phyloP scores from a whole-genome alignment of 2,888 invertebrate genomes.

The Camptogramma bilineatum region DNA sequence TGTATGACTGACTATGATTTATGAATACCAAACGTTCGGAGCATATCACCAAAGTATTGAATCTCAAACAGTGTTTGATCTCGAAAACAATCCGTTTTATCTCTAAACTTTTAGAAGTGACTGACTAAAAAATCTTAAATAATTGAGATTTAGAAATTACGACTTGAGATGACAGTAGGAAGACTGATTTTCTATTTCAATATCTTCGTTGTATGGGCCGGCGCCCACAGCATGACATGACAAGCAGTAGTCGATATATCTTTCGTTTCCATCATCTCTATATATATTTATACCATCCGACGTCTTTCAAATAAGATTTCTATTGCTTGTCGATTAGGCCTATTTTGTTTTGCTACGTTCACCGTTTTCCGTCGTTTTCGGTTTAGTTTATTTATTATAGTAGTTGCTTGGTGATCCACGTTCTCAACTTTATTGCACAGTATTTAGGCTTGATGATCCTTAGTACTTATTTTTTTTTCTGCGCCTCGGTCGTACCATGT shows the following conservation, averaged over 20 bases:
- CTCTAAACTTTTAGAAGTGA: too few species aligned
- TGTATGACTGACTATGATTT: too few species aligned
- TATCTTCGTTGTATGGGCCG: background rate
- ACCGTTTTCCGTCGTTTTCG: background rate
- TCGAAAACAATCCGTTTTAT: too few species aligned
- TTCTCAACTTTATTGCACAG: background rate
- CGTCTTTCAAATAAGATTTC: background rate
- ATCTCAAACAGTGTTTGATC: too few species aligned
- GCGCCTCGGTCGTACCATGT: background rate
- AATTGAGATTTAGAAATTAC: too few species aligned
- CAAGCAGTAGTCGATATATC: background rate
- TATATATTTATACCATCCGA: background rate
- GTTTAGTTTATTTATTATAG: background rate
- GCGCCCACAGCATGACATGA: slow-evolving; percentile 5
- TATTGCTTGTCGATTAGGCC: background rate
- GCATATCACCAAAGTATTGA: too few species aligned
- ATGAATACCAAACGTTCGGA: too few species aligned
- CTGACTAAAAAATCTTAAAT: too few species aligned
- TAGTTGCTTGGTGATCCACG: background rate
- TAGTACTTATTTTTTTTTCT: background rate
- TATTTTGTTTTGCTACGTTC: background rate
- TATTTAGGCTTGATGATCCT: slow-evolving; percentile 1
- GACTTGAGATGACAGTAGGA: too few species aligned
- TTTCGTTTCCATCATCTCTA: background rate
- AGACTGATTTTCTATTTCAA: too few species aligned